Evolutionary conservation across 2,888 invertebrate species (phyloP), one percentile per base, ranked within the genome.

Genomic region (Venustoraphidia nigricollis): DNA sequence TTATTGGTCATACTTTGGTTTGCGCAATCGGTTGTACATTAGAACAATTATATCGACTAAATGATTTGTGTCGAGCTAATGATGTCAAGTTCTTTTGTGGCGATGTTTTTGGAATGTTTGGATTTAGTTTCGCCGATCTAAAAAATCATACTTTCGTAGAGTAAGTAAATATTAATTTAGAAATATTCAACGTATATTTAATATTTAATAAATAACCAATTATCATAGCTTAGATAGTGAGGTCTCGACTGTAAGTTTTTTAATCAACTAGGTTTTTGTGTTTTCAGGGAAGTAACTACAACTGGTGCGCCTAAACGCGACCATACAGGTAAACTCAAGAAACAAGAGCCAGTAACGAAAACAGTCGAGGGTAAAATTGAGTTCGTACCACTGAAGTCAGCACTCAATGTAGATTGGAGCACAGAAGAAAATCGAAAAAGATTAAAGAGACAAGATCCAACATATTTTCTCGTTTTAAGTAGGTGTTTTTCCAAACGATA

Each of bases 101-200:
- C 1, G 91, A 93, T 66, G 89, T 93, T 10, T 92, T 87, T 81
- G 97, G 97, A 41, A 84, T 83, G 70, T 87, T 87, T 67, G 96
- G 95, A 1, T 96, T 82, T 65, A 82, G 85, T 62, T 91, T 95
- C 64, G 79, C 87, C 10, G 95, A 97, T 69, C 76, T 96, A 43
- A 81, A 85, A 43, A 78, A 81, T 47, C 92, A 93, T 60, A 79
- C 83, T 55, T 91, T 77, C 67, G 77, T 76, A 44, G 83, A 83
- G 88, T 88, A 69, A 70, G 81, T 72, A 27, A 27, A 3, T 6
- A 6, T 27, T 27, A 27, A 6, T 27, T 27, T 27, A 27, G 1
- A 27, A 27, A 27, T 27, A 5, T 6, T 48, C 40, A 45, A 41
- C 8, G 38, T 42, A 38, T 34, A 38, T 36, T 10, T 44, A 10